These are phyloP conservation scores for Anoplius nigerrimus DNA, from an alignment of 2,888 invertebrate species.

Conservation along the genomic window DNA sequence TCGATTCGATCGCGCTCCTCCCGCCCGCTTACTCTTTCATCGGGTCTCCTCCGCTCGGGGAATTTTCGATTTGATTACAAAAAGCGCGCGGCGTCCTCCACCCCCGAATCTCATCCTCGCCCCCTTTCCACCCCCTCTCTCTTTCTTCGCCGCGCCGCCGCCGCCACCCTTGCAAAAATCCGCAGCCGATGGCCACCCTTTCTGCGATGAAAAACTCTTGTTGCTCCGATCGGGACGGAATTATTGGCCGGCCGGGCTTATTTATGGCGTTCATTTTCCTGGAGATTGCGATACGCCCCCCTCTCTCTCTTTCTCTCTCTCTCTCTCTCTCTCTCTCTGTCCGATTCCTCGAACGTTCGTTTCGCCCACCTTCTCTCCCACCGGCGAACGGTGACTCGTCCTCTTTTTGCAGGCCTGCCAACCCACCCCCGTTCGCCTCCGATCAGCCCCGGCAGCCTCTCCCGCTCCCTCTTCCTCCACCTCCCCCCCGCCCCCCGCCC, in stretches of 20 bases:
- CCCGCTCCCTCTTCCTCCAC: not conserved
- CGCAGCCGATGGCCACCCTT: constrained; percentile 7
- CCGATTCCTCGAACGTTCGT: not conserved
- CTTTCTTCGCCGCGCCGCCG: constrained; percentile 30
- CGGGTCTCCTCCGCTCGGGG: constrained; percentile 61
- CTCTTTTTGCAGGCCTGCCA: not conserved
- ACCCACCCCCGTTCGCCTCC: too few species aligned
- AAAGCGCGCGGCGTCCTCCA: constrained; percentile 39
- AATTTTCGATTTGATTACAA: constrained; percentile 69
- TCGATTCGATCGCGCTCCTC: constrained; percentile 65
- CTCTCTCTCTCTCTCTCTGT: not conserved
- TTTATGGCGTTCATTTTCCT: constrained; percentile 70
- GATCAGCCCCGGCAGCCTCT: constrained; percentile 2
- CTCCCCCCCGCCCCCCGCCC: not conserved
- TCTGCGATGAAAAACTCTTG: constrained; percentile 64
- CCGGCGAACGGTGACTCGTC: not conserved
- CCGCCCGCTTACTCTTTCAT: constrained; percentile 69
- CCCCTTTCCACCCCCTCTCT: not conserved
- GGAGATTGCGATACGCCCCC: constrained; percentile 48
- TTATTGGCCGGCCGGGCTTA: constrained; percentile 68
- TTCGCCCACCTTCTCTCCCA: too few species aligned
- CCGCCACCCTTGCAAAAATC: constrained; percentile 28
- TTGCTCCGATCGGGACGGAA: constrained; percentile 65
- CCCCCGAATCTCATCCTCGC: constrained; percentile 23
- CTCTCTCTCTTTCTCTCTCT: constrained; percentile 5